Evolutionary conservation across 2,888 invertebrate species (phyloP).

Genomic region (Venusia cambrica): DNA sequence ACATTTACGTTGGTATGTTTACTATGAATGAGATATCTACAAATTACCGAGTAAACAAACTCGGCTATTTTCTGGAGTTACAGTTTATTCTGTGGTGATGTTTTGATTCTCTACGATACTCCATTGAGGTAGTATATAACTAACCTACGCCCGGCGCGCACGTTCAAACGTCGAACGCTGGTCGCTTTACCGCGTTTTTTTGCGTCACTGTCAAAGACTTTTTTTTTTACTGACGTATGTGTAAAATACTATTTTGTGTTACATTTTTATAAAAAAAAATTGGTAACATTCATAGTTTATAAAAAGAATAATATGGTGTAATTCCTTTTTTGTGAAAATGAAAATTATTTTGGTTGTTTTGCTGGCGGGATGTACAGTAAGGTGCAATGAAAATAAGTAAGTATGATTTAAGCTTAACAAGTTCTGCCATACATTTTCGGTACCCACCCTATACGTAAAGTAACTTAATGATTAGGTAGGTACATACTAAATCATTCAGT

Average conservation of each 20-base stretch:
- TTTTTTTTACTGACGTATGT: constrained; percentile 2
- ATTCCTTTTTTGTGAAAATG: constrained; percentile 36
- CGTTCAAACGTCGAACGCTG: constrained; percentile 21
- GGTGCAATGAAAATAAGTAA: constrained; percentile 59
- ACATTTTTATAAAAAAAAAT: constrained; percentile 8
- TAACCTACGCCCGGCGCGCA: constrained; percentile 19
- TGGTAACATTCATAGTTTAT: no score
- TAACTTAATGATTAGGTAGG: no score
- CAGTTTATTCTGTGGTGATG: constrained; percentile 3
- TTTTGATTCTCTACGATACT: constrained; percentile 10
- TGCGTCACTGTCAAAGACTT: constrained; percentile 19
- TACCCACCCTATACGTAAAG: no score
- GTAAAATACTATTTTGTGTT: constrained; percentile 19
- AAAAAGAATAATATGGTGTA: no score
- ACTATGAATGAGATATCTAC: constrained; percentile 11
- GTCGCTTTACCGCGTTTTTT: constrained; percentile 24
- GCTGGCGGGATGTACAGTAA: constrained; percentile 57
- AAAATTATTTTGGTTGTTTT: constrained; percentile 47
- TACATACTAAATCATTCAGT: no score
- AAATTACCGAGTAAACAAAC: constrained; percentile 14
- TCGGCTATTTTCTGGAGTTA: constrained; percentile 7
- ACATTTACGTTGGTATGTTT: constrained; percentile 6
- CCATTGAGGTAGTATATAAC: constrained; percentile 24
- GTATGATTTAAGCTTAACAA: no score
- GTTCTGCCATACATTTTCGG: no score